Evolutionary conservation across 2,113 vertebrate species (phyloP).

Genomic region (Boulengeromyrus knoepffleri): DNA sequence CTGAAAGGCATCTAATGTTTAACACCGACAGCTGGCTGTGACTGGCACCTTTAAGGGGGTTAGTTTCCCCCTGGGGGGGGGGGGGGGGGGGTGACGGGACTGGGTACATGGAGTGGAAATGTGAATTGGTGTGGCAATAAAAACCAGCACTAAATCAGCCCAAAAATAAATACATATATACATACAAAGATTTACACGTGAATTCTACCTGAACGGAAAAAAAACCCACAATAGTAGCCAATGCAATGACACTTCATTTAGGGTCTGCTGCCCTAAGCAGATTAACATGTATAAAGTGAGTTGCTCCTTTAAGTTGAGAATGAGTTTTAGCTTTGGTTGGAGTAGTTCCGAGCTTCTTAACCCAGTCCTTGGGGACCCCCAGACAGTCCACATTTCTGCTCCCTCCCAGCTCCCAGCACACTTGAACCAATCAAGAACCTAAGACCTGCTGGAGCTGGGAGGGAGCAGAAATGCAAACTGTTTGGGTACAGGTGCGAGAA

Average conservation of each 20-base stretch:
- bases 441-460: neutral
- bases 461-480: neutral
- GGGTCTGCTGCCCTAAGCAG: neutral
- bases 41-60: neutral
- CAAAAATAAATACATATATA: conserved; percentile 5
- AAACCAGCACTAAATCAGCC: neutral
- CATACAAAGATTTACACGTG: neutral
- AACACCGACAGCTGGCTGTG: neutral
- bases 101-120: neutral
- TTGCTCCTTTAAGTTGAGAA: neutral
- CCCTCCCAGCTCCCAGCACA: neutral
- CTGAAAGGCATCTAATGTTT: conserved; percentile 13
- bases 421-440: neutral
- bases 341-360: neutral
- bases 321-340: neutral
- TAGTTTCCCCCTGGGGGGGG: neutral
- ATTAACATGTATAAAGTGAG: neutral
- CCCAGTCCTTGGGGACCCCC: neutral
- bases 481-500: neutral
- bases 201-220: neutral
- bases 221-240: neutral
- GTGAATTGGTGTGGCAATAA: neutral
- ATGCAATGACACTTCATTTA: neutral
- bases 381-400: neutral
- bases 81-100: neutral